These are phyloP conservation scores for Ceyx cyanopectus DNA, from an alignment of 2,113 vertebrate species.

Conservation along the genomic window DNA sequence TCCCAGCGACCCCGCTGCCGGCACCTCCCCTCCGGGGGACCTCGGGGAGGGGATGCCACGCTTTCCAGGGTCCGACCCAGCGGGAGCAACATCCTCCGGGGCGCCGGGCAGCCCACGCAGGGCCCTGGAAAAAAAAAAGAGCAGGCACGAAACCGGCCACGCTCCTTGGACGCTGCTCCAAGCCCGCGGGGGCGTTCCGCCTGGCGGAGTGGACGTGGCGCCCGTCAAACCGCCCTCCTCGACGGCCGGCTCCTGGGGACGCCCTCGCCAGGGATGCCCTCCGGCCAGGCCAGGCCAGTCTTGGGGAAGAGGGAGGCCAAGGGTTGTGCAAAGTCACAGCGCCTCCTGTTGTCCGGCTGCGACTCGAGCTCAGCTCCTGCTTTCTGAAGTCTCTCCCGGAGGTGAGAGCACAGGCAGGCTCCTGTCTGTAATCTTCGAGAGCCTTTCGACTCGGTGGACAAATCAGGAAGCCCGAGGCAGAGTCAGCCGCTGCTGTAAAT, in stretches of 20 bases:
- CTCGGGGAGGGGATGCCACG: neutral
- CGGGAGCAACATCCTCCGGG: conserved; percentile 9
- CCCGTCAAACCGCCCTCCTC: neutral
- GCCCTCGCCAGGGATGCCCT: neutral
- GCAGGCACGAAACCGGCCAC: neutral
- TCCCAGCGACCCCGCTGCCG: neutral
- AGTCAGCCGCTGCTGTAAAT: neutral
- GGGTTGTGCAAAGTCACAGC: conserved; percentile 59
- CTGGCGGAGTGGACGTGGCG: conserved; percentile 1
- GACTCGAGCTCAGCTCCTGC: neutral
- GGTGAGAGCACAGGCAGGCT: neutral
- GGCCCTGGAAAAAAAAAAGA: neutral
- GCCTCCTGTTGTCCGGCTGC: conserved; percentile 69
- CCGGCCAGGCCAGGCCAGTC: neutral
- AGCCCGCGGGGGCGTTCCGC: neutral
- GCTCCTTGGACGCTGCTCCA: neutral
- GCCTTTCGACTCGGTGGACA: neutral
- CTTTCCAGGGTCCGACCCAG: neutral
- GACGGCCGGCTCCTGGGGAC: neutral
- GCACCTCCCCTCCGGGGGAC: neutral
- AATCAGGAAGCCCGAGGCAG: neutral
- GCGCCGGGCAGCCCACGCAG: neutral
- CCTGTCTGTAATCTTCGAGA: neutral
- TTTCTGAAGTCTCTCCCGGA: neutral
- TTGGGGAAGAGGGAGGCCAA: neutral